Conservation (phyloP, 2,113 vertebrate species). For the Tiliqua scincoides region DNA sequence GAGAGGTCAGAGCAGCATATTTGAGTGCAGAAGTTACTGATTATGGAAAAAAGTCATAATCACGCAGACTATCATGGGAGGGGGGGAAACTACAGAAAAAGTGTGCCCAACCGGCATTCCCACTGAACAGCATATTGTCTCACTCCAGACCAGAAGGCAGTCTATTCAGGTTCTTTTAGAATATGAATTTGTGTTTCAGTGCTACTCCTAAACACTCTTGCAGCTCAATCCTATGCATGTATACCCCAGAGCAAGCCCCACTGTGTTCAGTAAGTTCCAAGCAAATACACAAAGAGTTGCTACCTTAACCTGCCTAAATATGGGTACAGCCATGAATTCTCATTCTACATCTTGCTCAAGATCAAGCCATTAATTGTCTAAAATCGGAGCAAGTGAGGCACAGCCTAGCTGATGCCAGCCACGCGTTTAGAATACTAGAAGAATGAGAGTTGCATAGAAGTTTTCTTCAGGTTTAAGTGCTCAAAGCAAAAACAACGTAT, state of each 20-base stretch:
- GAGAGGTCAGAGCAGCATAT: slow-evolving; percentile 51
- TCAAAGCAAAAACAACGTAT: neutral
- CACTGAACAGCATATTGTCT: slow-evolving; percentile 11
- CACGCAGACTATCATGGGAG: slow-evolving; percentile 18
- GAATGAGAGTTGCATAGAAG: neutral
- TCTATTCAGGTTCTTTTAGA: neutral
- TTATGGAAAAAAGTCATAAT: slow-evolving; percentile 14
- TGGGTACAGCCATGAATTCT: slow-evolving; percentile 13
- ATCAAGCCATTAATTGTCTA: neutral
- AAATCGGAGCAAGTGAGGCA: neutral
- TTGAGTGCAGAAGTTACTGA: slow-evolving; percentile 20
- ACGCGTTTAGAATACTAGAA: neutral
- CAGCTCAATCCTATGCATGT: neutral
- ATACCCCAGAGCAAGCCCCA: neutral
- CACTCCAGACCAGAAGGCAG: slow-evolving; percentile 15
- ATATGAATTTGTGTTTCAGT: neutral
- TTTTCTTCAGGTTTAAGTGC: neutral
- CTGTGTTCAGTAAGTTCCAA: neutral
- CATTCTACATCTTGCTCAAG: slow-evolving; percentile 6
- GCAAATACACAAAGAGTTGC: too few relatives aligned
- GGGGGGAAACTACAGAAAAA: neutral
- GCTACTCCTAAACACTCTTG: neutral
- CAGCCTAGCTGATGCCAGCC: neutral
- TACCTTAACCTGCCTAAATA: neutral
- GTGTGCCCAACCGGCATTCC: neutral